phyloP scores from a whole-genome alignment of 2,888 invertebrate genomes.

The Trypoxylon attenuatum region DNA sequence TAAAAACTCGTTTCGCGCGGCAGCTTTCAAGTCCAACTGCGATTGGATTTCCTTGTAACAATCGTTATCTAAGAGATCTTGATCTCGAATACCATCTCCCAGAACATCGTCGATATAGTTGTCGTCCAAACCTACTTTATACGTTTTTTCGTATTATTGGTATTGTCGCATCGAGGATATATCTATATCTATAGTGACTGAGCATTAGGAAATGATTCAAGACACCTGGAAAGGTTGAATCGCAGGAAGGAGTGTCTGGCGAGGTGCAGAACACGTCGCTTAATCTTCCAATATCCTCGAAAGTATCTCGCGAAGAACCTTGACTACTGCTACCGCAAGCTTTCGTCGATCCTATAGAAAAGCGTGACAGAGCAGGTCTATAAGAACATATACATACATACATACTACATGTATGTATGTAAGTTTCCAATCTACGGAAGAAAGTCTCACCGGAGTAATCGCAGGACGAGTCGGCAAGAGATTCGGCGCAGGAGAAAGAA shows the following conservation, averaged over 20 bases:
- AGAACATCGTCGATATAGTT: slow-evolving; percentile 72
- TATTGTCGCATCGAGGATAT: not conserved
- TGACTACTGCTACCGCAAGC: slow-evolving; percentile 50
- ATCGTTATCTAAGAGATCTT: slow-evolving; percentile 75
- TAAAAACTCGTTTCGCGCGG: slow-evolving; percentile 57
- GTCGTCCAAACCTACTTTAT: slow-evolving; percentile 68
- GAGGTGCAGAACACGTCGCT: slow-evolving; percentile 67
- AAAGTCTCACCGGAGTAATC: slow-evolving; percentile 62
- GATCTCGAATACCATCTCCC: slow-evolving; percentile 75
- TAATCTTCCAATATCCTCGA: slow-evolving; percentile 62
- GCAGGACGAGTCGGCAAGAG: slow-evolving; percentile 65
- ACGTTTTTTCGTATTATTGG: not conserved
- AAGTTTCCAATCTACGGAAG: not conserved
- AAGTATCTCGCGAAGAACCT: slow-evolving; percentile 58
- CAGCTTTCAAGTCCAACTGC: slow-evolving; percentile 69
- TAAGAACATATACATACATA: not conserved
- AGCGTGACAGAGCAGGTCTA: not conserved
- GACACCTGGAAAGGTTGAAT: slow-evolving; percentile 65
- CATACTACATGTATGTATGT: too few species aligned
- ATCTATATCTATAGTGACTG: slow-evolving; percentile 37
- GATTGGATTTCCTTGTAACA: slow-evolving; percentile 77
- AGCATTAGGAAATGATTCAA: not conserved
- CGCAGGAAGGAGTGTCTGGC: slow-evolving; percentile 70
- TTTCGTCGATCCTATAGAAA: slow-evolving; percentile 42
- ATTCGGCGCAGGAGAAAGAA: slow-evolving; percentile 69